Evolutionary conservation across 2,113 vertebrate species (phyloP).

Genomic region (Petroica traversi): DNA sequence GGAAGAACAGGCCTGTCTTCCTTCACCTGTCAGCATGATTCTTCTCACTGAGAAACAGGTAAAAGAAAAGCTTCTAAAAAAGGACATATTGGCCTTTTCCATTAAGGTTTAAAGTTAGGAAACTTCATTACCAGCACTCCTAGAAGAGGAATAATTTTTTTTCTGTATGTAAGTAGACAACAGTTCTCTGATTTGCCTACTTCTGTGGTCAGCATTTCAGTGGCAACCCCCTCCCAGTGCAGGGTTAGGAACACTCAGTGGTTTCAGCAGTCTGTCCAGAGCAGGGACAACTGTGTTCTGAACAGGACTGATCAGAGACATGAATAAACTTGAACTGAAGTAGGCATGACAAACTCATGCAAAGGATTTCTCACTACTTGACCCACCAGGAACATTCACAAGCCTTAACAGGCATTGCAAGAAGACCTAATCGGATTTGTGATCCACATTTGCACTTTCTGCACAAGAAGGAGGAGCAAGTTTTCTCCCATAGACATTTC

Average conservation of each 20-base stretch:
- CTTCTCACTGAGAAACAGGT: not conserved
- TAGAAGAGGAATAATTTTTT: not conserved
- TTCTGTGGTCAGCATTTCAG: not conserved
- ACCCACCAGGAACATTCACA: not conserved
- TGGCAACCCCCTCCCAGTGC: fast-evolving
- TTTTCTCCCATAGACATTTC: not conserved
- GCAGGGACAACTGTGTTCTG: not conserved
- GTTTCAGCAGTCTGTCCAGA: not conserved
- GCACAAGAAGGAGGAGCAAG: not conserved
- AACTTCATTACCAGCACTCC: not conserved
- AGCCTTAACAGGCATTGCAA: not conserved
- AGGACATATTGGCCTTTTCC: not conserved
- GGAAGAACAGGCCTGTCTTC: not conserved
- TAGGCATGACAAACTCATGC: not conserved
- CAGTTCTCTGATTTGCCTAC: not conserved
- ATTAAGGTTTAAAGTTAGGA: not conserved
- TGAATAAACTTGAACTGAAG: not conserved
- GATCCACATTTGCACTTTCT: not conserved
- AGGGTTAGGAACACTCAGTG: not conserved
- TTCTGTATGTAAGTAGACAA: not conserved
- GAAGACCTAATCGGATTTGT: not conserved
- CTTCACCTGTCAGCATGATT: not conserved
- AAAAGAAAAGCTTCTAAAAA: not conserved
- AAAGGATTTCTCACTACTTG: not conserved
- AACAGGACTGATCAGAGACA: not conserved